Percentiles rank a stretch among this genome's conserved stretches.
phyloP scores from a whole-genome alignment of 2,888 invertebrate genomes.

The Cancer borealis region DNA sequence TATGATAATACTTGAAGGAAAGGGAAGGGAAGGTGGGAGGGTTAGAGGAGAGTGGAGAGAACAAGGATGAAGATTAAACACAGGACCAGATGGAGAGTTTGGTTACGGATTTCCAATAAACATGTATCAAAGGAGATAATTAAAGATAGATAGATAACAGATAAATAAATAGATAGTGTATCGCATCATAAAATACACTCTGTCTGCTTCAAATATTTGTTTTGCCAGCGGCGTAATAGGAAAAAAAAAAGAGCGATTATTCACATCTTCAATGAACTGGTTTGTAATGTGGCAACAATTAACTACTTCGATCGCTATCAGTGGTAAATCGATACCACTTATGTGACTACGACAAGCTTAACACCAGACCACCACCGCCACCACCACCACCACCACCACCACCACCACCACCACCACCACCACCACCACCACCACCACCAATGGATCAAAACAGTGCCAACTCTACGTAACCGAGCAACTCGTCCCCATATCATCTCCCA shows the following conservation, averaged over 20 bases:
- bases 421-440: neutral
- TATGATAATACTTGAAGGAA: neutral
- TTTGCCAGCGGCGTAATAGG: neutral
- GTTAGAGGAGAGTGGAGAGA: neutral
- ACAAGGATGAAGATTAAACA: neutral
- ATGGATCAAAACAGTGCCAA: neutral
- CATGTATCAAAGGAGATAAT: neutral
- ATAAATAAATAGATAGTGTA: neutral
- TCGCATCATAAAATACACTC: neutral
- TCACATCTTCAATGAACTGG: neutral
- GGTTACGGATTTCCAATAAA: neutral
- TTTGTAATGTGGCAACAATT: neutral
- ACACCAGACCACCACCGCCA: no score
- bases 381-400: neutral
- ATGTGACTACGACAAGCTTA: neutral
- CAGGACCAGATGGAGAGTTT: neutral
- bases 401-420: neutral
- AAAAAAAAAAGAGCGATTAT: neutral
- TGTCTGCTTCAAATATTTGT: neutral
- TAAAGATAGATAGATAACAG: conserved; percentile 28
- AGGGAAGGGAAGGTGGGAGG: neutral
- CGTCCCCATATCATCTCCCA: neutral
- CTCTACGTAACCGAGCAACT: neutral
- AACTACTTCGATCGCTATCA: neutral
- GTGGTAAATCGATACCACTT: neutral